These are phyloP conservation scores for Serranus cabrilla DNA, from an alignment of 2,797 vertebrate species.

Conservation along the genomic window DNA sequence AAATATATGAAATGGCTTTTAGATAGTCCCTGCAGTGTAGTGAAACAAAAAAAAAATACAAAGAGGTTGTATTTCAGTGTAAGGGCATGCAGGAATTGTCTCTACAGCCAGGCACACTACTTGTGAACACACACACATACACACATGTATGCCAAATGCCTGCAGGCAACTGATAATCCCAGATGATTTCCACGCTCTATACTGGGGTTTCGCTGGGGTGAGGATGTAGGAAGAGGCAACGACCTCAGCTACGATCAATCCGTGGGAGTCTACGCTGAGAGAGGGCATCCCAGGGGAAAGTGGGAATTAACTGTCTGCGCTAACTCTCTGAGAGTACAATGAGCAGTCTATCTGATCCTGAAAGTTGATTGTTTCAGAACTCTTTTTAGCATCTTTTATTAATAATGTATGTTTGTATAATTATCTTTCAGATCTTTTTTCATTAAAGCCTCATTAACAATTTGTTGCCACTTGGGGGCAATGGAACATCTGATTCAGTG, in stretches of 20 bases:
- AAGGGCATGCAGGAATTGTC: conserved; percentile 9
- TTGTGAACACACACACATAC: background rate
- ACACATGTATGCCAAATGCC: conserved; percentile 25
- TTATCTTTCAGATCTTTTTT: background rate
- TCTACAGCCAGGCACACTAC: conserved; percentile 10
- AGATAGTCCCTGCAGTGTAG: background rate
- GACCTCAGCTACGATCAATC: conserved; percentile 38
- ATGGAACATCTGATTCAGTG: background rate
- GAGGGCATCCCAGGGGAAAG: conserved; percentile 29
- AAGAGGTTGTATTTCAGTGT: background rate
- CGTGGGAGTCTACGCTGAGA: conserved; percentile 14
- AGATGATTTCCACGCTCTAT: conserved; percentile 40
- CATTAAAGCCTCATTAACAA: background rate
- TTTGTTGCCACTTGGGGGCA: background rate
- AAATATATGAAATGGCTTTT: background rate
- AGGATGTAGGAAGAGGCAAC: conserved; percentile 31
- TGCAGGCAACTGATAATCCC: conserved; percentile 53
- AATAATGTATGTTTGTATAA: background rate
- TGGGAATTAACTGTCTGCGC: conserved; percentile 22
- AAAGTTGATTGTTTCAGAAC: background rate
- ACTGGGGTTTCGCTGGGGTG: conserved; percentile 6
- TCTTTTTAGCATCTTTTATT: background rate
- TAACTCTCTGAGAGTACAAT: background rate
- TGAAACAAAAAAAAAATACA: background rate
- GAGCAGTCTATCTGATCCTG: conserved; percentile 15